A percentile compares a stretch with the other conserved stretches of the same genome.
Conservation (phyloP, 2,888 invertebrate species). For the Julus scanicus region DNA sequence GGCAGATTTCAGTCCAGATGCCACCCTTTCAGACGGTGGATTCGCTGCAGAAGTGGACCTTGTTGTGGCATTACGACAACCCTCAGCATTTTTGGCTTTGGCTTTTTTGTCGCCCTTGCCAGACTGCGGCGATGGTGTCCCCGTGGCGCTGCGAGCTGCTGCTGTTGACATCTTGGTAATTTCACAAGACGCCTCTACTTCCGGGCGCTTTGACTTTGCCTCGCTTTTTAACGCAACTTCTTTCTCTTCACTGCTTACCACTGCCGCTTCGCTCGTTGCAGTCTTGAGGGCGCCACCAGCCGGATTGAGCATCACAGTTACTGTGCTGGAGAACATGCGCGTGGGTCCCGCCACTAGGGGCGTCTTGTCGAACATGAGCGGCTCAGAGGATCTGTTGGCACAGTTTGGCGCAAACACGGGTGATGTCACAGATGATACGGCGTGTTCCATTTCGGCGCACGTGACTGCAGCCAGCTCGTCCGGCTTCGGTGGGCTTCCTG, state of each 20-base stretch:
- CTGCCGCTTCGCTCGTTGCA: background rate
- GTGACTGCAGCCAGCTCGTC: slow-evolving; percentile 38
- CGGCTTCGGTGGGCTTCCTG: slow-evolving; percentile 55
- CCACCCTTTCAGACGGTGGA: background rate
- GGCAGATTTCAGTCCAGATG: background rate
- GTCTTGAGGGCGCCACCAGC: background rate
- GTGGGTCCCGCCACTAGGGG: slow-evolving; percentile 45
- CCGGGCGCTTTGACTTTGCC: background rate
- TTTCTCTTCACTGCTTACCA: background rate
- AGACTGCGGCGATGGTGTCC: slow-evolving; percentile 28
- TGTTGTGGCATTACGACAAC: background rate
- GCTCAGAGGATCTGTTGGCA: background rate
- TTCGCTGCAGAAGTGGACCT: background rate
- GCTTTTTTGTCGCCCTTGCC: background rate
- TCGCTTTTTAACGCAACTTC: background rate
- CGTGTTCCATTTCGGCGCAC: background rate
- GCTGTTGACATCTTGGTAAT: background rate
- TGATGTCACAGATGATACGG: background rate
- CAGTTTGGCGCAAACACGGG: background rate
- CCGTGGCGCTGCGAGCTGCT: background rate
- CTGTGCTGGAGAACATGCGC: slow-evolving; percentile 48
- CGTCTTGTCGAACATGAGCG: background rate
- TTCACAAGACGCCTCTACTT: background rate
- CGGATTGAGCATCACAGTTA: slow-evolving; percentile 52
- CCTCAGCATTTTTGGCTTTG: background rate